These are phyloP conservation scores for Ostrea edulis DNA, from an alignment of 1,140 invertebrate species.

Conservation along the genomic window DNA sequence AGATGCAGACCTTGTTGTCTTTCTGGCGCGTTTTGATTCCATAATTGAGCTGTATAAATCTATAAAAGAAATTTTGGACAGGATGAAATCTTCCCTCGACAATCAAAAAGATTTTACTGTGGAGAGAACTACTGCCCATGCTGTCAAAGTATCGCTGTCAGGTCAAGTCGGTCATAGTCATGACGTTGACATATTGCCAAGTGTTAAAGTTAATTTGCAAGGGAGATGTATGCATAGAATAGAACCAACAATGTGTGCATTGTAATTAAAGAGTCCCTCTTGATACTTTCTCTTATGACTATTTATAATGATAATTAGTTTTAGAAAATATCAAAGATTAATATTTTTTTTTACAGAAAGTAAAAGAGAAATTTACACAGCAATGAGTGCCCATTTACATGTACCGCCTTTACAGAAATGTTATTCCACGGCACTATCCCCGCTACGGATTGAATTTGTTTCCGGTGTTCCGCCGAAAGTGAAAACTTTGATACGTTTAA, in stretches of 20 bases:
- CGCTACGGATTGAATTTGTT: slow-evolving; percentile 37
- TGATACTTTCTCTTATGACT: too few species aligned
- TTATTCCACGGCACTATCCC: slow-evolving; percentile 34
- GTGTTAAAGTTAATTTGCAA: slow-evolving; percentile 5
- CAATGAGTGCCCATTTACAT: neutral
- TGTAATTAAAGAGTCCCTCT: neutral
- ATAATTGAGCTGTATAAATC: neutral
- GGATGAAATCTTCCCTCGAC: neutral
- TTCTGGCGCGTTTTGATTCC: neutral
- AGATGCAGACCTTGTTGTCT: slow-evolving; percentile 46
- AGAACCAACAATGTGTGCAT: neutral
- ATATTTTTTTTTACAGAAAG: neutral
- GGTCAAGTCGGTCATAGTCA: neutral
- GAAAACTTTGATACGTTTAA: slow-evolving; percentile 36
- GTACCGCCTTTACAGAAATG: neutral
- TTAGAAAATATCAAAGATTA: too few species aligned
- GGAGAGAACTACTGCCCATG: neutral
- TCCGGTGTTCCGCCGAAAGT: slow-evolving; percentile 1
- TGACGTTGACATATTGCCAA: slow-evolving; percentile 42
- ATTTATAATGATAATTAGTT: too few species aligned
- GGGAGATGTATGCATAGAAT: neutral
- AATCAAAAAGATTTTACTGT: neutral
- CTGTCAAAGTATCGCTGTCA: slow-evolving; percentile 28
- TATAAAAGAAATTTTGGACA: neutral
- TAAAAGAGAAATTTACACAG: neutral